phyloP scores from a whole-genome alignment of 2,797 vertebrate genomes.

The Enteromius radiatus region DNA sequence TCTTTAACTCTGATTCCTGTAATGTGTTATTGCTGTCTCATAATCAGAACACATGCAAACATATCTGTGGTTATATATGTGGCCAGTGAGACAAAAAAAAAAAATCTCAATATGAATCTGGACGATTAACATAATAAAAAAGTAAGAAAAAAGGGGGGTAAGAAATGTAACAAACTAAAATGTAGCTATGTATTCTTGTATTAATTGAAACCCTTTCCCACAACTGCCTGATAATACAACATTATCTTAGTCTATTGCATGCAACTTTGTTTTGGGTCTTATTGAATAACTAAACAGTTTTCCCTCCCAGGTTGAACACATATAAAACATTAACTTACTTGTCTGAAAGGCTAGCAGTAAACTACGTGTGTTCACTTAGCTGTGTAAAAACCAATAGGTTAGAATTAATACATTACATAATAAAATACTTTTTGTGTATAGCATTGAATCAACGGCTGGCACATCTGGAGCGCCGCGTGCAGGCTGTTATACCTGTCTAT shows the following conservation, averaged over 20 bases:
- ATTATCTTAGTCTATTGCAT: neutral
- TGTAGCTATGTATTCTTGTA: neutral
- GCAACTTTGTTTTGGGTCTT: neutral
- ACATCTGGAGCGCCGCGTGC: conserved; percentile 54
- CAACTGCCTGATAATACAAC: too few species aligned
- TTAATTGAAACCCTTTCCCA: neutral
- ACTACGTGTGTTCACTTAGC: neutral
- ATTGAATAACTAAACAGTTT: neutral
- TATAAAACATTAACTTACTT: neutral
- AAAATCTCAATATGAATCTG: too few species aligned
- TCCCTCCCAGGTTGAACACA: neutral
- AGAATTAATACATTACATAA: neutral
- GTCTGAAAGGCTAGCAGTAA: neutral
- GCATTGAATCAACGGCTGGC: conserved; percentile 48
- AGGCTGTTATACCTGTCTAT: conserved; percentile 21
- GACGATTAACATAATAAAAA: neutral
- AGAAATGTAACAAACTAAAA: neutral
- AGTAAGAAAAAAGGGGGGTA: too few species aligned
- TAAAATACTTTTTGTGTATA: neutral
- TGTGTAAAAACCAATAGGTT: neutral
- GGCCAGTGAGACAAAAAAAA: too few species aligned
- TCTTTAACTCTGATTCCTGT: neutral
- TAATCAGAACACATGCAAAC: neutral
- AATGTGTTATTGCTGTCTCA: neutral
- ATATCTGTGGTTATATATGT: neutral